Base-by-base conservation (phyloP, 2,888 invertebrate species). In the Podotricha telesiphe region DNA sequence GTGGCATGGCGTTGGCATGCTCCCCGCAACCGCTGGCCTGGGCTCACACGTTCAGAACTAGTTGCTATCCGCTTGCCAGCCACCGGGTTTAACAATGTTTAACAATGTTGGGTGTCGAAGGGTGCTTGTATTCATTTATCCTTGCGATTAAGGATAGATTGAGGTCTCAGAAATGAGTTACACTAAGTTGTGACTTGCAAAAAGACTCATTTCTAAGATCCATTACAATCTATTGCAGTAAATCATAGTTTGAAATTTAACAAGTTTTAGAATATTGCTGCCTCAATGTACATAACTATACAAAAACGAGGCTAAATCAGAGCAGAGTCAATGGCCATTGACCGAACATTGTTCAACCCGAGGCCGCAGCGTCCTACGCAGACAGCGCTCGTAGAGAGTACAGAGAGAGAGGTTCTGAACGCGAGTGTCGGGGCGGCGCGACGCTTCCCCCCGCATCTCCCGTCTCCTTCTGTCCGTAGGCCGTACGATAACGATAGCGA, bases 381-480 rank as follows among this genome's bases (percentile, higher is more conserved):
- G 58, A 64, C 34, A 42, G 19, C 13, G n/a, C n/a, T n/a, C n/a
- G 34, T 42, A 34, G 17, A 19, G 19, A 19, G 62, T 13, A 45
- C 10, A 45, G 58, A 61, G 55, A 68, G 66, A 65, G 69, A 58
- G 72, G 81, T 80, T 86, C 86, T 83, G 88, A 88, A 83, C 85
- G 80, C 76, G 74, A 72, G 78, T 75, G 78, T 79, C 79, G 78
- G 81, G 81, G 81, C 80, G 80, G 82, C 80, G 81, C 79, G 83
- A 84, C 89, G 91, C 91, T 89, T 90, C 92, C 86, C 90, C 91
- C 91, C 91, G 90, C 91, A 90, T 85, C 90, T 90, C 90, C 91
- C 91, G 84, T 91, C 87, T 91, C 91, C 91, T 88, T 92, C 91
- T 91, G 91, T 92, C 92, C 93, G 92, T 92, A 93, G 93, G 92